Evolutionary conservation across 2,888 invertebrate species (phyloP), one percentile per base, ranked within the genome.

Genomic region (Erebia ligea): DNA sequence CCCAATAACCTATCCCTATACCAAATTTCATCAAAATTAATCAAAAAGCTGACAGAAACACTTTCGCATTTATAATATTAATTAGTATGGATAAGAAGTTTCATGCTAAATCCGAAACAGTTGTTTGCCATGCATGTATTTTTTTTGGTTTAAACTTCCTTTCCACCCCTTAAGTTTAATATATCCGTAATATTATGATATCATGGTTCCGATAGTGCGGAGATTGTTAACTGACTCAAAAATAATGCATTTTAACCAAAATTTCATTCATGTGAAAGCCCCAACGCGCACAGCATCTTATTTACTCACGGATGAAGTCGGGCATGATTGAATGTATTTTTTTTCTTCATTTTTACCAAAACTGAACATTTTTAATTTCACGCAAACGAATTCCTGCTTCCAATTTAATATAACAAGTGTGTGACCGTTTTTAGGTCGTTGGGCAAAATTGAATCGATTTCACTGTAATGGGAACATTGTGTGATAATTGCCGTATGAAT

Each of bases 401-500:
- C 67, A 72, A 65, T 70, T 70, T 70, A 70, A 64, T 58, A 65
- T 67, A 70, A 68, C 65, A 58, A 62, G 62, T 62, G 52, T 45
- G 40, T 50, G 52, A 50, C 68, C 52, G 42, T 61, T 67, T 72
- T 70, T 70, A 64, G 65, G 70, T 64, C 72, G 64, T 65, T 67
- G 59, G 42, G 58, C 59, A 64, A 70, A 68, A 72, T 69, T 59
- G 65, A 69, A 70, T 67, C 70, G 64, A 68, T 72, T 72, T 70
- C 48, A 68, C 64, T 61, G 67, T 63, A 72, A 59, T 63, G 57
- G 68, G 15, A 67, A 67, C 70, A 70, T 65, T 73, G 59, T 70
- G 71, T 69, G 68, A 68, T 71, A 66, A 73, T 73, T 69, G 71
- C 63, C 68, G 66, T 73, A 69, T 67, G 67, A 67, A 48, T 66